Evolutionary conservation across 2,797 vertebrate species (phyloP).

Genomic region (Helarctos malayanus): DNA sequence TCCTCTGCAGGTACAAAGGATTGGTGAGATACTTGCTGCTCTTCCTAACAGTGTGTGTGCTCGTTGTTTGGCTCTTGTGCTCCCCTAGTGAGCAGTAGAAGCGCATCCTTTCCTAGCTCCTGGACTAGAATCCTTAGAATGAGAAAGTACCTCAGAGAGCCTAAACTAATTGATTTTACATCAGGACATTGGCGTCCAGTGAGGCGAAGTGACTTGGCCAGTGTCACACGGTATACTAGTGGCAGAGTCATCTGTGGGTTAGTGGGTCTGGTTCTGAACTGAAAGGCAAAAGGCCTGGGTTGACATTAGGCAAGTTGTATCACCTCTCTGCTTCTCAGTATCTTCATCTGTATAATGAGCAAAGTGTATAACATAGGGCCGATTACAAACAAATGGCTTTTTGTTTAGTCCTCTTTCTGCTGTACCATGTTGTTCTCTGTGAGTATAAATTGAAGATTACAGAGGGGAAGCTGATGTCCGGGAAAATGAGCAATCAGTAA

Average conservation of each 20-base stretch:
- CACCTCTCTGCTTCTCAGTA: conserved; percentile 4
- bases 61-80: background rate
- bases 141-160: conserved; percentile 33
- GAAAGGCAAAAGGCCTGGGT: background rate
- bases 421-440: background rate
- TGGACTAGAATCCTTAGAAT: conserved; percentile 18
- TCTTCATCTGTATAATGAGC: background rate
- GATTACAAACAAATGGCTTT: background rate
- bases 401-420: conserved; percentile 17
- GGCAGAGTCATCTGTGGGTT: background rate
- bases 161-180: conserved; percentile 48
- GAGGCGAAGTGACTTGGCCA: conserved; percentile 40
- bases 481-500: conserved; percentile 63
- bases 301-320: conserved; percentile 21
- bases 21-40: background rate
- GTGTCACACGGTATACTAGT: background rate
- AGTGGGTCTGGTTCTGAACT: conserved; percentile 12
- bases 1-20: conserved; percentile 1
- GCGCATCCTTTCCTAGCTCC: background rate
- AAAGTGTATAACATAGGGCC: conserved; percentile 6
- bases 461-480: conserved; percentile 41
- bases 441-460: conserved; percentile 36
- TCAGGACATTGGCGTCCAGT: background rate
- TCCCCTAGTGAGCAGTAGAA: background rate
- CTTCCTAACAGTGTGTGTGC: background rate